Conservation (phyloP, 1,140 invertebrate species). For the Helicoverpa armigera region DNA sequence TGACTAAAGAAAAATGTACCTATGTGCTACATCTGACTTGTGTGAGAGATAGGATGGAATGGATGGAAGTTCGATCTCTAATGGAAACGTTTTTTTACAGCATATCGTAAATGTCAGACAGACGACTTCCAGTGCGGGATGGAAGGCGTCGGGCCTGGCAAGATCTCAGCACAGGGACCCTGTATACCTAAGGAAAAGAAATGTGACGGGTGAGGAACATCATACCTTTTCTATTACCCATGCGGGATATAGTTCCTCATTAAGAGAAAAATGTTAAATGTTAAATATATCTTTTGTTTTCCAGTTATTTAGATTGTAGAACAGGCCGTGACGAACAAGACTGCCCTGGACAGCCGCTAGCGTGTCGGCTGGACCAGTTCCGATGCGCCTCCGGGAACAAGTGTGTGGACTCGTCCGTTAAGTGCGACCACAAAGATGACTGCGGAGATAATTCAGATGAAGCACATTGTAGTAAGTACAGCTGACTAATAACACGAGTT, state of each 20-base stretch:
- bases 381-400: slow-evolving; percentile 93
- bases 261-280: not conserved
- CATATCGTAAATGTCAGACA: slow-evolving; percentile 93
- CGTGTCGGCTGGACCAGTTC: slow-evolving; percentile 95
- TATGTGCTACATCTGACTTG: no score
- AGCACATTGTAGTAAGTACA: slow-evolving; percentile 72
- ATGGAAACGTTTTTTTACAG: slow-evolving; percentile 85
- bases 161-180: slow-evolving; percentile 87
- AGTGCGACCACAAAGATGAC: slow-evolving; percentile 96
- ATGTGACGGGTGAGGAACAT: slow-evolving; percentile 93
- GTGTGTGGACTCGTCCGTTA: slow-evolving; percentile 93
- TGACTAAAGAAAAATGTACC: no score
- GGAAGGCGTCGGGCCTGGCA: slow-evolving; percentile 79
- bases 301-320: slow-evolving; percentile 91
- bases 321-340: slow-evolving; percentile 95
- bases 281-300: slow-evolving; percentile 33
- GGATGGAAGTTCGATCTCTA: not conserved
- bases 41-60: not conserved
- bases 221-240: not conserved
- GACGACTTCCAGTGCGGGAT: slow-evolving; percentile 94
- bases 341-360: slow-evolving; percentile 88
- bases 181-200: slow-evolving; percentile 95
- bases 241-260: no score
- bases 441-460: slow-evolving; percentile 96
- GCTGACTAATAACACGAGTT: no score